phyloP scores from a whole-genome alignment of 2,797 vertebrate species.

The Numenius phaeopus region DNA sequence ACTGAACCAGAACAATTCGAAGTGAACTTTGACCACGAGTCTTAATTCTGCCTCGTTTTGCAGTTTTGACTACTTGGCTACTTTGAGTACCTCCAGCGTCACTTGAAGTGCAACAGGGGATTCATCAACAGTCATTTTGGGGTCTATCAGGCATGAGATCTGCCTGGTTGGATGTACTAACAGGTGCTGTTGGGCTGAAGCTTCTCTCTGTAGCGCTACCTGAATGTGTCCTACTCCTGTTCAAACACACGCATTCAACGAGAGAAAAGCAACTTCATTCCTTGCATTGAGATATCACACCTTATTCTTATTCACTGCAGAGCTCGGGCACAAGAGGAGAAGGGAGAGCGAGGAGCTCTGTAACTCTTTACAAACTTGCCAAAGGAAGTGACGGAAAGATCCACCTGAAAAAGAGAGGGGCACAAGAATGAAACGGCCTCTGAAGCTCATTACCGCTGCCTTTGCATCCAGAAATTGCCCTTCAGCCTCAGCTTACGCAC shows the following conservation, averaged over 20 bases:
- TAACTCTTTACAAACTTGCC: constrained; percentile 98
- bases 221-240: neutral
- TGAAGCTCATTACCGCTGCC: too few relatives aligned
- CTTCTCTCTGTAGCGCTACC: neutral
- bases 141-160: neutral
- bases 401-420: constrained; percentile 84
- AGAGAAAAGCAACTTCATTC: neutral
- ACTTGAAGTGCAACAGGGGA: too few relatives aligned
- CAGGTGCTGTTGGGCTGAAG: neutral
- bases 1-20: neutral
- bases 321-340: constrained; percentile 93
- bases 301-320: constrained; percentile 97
- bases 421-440: neutral
- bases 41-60: neutral
- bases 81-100: neutral
- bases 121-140: neutral
- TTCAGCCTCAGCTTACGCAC: neutral
- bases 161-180: too few relatives aligned
- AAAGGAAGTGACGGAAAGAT: constrained; percentile 98
- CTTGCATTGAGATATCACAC: constrained; percentile 65
- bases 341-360: constrained; percentile 95
- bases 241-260: neutral
- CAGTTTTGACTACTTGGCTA: neutral
- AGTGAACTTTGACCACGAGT: neutral
- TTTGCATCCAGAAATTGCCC: neutral